Evolutionary conservation across 2,113 vertebrate genomes (phyloP).

Genomic region (Rhynchopsitta pachyrhyncha): DNA sequence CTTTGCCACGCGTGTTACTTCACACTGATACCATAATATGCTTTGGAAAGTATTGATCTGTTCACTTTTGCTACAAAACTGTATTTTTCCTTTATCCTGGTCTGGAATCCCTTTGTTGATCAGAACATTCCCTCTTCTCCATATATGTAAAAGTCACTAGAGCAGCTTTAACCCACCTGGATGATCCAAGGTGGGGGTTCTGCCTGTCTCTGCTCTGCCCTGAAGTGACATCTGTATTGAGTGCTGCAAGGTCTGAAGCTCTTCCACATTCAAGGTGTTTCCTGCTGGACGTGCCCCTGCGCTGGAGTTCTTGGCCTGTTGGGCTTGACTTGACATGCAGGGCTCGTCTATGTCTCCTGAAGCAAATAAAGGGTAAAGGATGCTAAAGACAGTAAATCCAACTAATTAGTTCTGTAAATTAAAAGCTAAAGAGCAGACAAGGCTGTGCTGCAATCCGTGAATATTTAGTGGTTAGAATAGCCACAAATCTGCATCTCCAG

Average conservation of each 20-base stretch:
- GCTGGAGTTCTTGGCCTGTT: neutral
- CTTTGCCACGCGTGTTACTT: fast-evolving
- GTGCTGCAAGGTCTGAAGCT: neutral
- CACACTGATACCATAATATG: fast-evolving
- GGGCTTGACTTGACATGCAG: neutral
- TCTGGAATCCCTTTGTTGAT: neutral
- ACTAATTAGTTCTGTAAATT: slow-evolving; percentile 53
- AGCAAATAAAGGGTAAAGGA: slow-evolving; percentile 2
- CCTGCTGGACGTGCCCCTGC: neutral
- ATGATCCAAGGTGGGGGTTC: neutral
- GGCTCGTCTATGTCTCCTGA: slow-evolving; percentile 18
- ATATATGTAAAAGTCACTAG: fast-evolving
- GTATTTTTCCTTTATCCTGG: neutral
- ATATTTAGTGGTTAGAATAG: neutral
- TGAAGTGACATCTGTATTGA: neutral
- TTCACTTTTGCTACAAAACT: neutral
- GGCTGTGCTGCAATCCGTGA: neutral
- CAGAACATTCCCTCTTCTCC: neutral
- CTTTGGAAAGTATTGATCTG: neutral
- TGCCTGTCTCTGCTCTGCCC: neutral
- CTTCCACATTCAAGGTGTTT: neutral
- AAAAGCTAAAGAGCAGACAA: slow-evolving; percentile 14
- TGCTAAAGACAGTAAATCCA: slow-evolving; percentile 42
- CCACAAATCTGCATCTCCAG: slow-evolving; percentile 19
- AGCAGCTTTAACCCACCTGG: neutral